Percentiles rank a stretch among this genome's conserved stretches.
Evolutionary conservation across 2,113 vertebrate genomes (phyloP).

Genomic region (Bungarus multicinctus): DNA sequence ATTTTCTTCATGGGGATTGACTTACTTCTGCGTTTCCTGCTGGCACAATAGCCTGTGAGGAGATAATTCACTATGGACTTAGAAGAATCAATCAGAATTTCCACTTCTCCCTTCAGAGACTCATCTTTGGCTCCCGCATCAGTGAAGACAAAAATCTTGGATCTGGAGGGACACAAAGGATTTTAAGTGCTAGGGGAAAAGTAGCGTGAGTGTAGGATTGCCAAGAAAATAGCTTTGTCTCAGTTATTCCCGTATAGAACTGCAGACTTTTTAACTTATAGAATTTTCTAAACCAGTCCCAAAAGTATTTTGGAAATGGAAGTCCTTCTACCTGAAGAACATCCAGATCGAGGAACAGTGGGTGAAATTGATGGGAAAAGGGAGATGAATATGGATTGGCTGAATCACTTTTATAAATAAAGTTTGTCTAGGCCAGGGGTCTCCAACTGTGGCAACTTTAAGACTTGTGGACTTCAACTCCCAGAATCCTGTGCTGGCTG

Average conservation of each 20-base stretch:
- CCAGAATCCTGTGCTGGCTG: too few species aligned
- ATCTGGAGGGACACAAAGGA: background rate
- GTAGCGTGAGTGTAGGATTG: background rate
- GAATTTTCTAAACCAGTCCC: background rate
- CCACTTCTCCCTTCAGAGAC: background rate
- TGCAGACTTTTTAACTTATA: background rate
- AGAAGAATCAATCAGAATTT: background rate
- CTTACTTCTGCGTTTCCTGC: slow-evolving; percentile 15
- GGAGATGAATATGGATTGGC: background rate
- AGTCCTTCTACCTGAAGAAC: background rate
- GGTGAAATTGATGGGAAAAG: background rate
- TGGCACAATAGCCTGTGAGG: slow-evolving; percentile 5
- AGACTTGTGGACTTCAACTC: too few species aligned
- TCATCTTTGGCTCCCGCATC: slow-evolving; percentile 18
- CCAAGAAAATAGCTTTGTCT: background rate
- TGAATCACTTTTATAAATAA: background rate
- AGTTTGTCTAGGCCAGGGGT: background rate
- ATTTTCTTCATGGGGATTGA: background rate
- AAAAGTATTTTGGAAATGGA: background rate
- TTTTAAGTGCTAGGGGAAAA: background rate
- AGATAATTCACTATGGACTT: background rate
- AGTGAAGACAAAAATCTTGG: slow-evolving; percentile 19
- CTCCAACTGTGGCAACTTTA: too few species aligned
- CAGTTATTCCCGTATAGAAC: background rate
- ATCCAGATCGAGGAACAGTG: background rate